Base-by-base conservation (phyloP, 2,888 invertebrate genomes). In the Heliothis peltigera region DNA sequence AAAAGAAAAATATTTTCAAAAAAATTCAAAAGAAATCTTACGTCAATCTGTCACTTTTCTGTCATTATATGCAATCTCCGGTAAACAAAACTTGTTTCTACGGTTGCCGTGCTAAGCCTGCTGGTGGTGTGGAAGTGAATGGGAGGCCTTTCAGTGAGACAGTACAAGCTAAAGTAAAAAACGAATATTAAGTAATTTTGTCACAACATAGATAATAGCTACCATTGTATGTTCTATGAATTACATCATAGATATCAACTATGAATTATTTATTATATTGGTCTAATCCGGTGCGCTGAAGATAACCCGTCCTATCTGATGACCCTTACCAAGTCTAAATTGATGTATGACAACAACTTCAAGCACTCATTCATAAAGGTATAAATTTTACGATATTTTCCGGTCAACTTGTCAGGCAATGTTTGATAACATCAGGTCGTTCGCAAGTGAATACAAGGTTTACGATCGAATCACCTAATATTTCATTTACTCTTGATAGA, bases 281-380 rank as follows among this genome's bases (percentile, higher is more conserved):
- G 66, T 39, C 18, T 57, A 48, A 39, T 72, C 25, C 51, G 2
- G 12, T 4, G 15, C n/a, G 8, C 12, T 57, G 28, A n/a, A 35
- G 66, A 68, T 68, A 68, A 68, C 73, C 73, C 72, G n/a, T 35
- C 18, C 7, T 68, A 68, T 72, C 73, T 8, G n/a, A 65, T 55
- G 56, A 51, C 72, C 32, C 8, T 3, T 18, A 57, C 19, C 32
- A 32, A 8, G 19, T 48, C n/a, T 17, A 22, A 15, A 18, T 32
- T 47, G 18, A 18, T 32, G 19, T 22, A 28, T 22, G 15, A 15
- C 35, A 35, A 15, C 35, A 15, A 1, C 12, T 35, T 35, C 5
- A 35, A 15, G 8, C 4, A 35, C 4, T 3, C 15, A 35, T 35
- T 15, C 35, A 35, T 15, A 15, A 8, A 35, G 15, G 12, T 35